phyloP scores from a whole-genome alignment of 2,888 invertebrate genomes.

The Minunthozetes semirufus region DNA sequence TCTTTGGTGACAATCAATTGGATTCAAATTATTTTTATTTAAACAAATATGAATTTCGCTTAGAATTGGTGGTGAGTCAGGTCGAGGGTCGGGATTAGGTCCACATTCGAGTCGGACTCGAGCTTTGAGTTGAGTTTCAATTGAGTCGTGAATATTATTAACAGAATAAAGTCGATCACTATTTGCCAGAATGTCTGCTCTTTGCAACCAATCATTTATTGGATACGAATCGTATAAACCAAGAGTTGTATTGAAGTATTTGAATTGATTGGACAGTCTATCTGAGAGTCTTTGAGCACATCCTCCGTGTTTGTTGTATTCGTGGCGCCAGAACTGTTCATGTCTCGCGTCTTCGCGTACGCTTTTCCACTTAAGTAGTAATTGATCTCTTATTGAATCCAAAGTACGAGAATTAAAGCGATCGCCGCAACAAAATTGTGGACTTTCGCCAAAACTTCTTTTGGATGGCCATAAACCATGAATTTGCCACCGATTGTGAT shows the following conservation, averaged over 20 bases:
- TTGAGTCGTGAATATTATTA: not conserved
- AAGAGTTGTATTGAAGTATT: slow-evolving; percentile 18
- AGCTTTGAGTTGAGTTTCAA: not conserved
- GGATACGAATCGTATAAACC: not conserved
- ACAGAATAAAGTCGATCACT: not conserved
- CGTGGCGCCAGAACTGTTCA: slow-evolving; percentile 26
- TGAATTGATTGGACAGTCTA: not conserved
- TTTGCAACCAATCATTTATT: not conserved
- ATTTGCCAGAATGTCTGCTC: not conserved
- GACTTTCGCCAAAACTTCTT: not conserved
- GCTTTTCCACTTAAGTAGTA: not conserved
- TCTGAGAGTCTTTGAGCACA: not conserved
- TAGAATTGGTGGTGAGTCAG: not conserved
- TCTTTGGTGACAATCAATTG: not conserved
- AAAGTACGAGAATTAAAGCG: not conserved
- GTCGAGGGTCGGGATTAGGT: not conserved
- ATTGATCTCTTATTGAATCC: slow-evolving; percentile 4
- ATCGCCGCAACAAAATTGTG: slow-evolving; percentile 1
- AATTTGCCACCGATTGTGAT: slow-evolving; percentile 23
- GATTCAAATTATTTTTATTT: not conserved
- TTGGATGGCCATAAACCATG: slow-evolving; percentile 28
- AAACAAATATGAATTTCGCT: slow-evolving; percentile 25
- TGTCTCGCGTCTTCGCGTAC: not conserved
- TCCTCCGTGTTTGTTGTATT: slow-evolving; percentile 32
- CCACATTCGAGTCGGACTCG: not conserved